Evolutionary conservation across 2,888 invertebrate species (phyloP), one percentile per base, ranked within the genome.

Genomic region (Rhimphoctona megacephalus): DNA sequence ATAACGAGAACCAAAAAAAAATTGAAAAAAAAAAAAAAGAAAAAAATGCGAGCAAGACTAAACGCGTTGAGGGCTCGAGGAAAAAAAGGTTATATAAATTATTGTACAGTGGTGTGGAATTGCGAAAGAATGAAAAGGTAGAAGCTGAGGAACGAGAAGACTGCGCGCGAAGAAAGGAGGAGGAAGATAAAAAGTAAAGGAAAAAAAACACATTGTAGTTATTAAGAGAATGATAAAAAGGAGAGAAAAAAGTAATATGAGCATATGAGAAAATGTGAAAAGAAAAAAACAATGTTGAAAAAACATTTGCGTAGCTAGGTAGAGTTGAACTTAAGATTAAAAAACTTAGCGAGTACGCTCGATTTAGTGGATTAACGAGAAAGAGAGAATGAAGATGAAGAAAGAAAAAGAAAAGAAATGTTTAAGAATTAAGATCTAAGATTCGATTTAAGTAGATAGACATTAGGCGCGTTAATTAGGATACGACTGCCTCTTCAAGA

Each of bases 241-340:
- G 25, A 67, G 66, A n/a, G 39, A 54, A 52, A 81, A 85, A 88
- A 79, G 69, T 85, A 81, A 69, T 36, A 22, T 46, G 80, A 81
- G 77, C 81, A 81, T 39, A 39, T 30, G 76, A 69, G 49, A 81
- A 17, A 79, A 76, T 81, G 67, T 78, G 52, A 81, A 80, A 80
- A 72, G 70, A 79, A 70, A 79, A 79, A 73, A 90, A 67, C 22
- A 89, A 91, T 90, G 90, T 90, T 90, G 64, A n/a, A 43, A 17
- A 57, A 54, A 79, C 79, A 78, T 79, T 92, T 91, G 91, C 90
- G 91, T 93, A 93, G 92, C 88, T 93, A 92, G 86, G 77, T 86
- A 86, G 93, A 90, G 91, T 92, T 92, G 92, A 93, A 86, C 72
- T 89, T 92, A 92, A 90, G 90, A 88, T 90, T 91, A 92, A 90